Evolutionary conservation across 1,140 invertebrate species (phyloP), one percentile per base, ranked within the genome.

Genomic region (Zaprionus tsacasi): DNA sequence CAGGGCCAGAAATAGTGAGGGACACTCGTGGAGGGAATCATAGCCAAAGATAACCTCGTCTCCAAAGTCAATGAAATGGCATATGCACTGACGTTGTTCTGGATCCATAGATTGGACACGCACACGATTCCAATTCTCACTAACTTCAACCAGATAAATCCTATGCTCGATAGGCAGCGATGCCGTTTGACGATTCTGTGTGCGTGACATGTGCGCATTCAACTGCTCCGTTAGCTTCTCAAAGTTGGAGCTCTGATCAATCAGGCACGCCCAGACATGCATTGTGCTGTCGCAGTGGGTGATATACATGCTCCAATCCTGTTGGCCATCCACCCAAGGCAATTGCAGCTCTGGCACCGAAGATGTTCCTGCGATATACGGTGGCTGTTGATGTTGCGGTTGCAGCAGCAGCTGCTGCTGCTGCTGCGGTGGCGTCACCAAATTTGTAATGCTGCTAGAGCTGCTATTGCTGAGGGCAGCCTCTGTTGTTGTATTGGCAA

Each of bases 31-130:
- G 2, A 93, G 66, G 5, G 81, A 45, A 25, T 76, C 73, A 6
- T 78, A 78, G 0, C 76, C 21, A 33, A 92, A 79, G 58, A 54
- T 70, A 11, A 83, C 81, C 13, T 79, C 69, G 60, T 93, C 92
- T 0, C 92, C 92, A 63, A 88, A 91, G 76, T 93, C 92, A 8
- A 93, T 79, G 50, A 91, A 92, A 43, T 91, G 92, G n/a, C 91
- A 92, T 2, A 73, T 60, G 15, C 85, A 87, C 6, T 57, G 81
- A 1, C 64, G 67, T 36, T 81, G 73, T 7, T 75, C 68, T 13
- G 55, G 69, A 56, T 92, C 76, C 2, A 89, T 21, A 8, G 81
- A 75, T 15, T 86, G 70, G 0, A 92, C 70, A 3, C 88, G 88
- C 0, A 93, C 85, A 27, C 92, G 91, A 82, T 92, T 89, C 91